A percentile compares a stretch with the other conserved stretches of the same genome.
Conservation (phyloP, 2,797 vertebrate genomes). For the Acridotheres tristis region DNA sequence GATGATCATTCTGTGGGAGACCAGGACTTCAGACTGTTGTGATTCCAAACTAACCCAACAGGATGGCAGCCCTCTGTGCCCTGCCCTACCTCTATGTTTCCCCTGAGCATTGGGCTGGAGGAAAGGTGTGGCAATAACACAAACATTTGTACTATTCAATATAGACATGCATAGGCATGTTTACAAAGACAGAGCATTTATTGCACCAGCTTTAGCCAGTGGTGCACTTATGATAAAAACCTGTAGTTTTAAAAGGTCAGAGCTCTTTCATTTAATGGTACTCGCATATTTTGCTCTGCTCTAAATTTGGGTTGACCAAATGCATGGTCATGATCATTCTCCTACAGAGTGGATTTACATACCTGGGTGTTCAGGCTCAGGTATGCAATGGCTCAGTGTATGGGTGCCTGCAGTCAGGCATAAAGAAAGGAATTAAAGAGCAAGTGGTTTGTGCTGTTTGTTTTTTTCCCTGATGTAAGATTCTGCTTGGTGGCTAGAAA, state of each 20-base stretch:
- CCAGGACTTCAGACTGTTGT: neutral
- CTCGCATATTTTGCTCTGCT: fast-evolving
- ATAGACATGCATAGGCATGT: too few relatives aligned
- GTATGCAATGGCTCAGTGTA: neutral
- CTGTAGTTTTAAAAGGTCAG: neutral
- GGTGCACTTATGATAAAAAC: neutral
- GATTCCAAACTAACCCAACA: neutral
- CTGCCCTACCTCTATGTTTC: neutral
- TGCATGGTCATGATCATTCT: neutral
- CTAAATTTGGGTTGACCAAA: neutral
- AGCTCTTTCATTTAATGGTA: neutral
- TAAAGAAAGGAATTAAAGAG: neutral
- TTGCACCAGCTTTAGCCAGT: neutral
- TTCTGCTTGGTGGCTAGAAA: neutral
- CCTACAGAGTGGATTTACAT: neutral
- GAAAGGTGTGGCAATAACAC: neutral
- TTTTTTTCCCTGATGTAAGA: neutral
- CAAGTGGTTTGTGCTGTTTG: fast-evolving
- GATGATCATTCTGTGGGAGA: neutral
- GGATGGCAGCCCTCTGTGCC: neutral
- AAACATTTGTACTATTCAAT: neutral
- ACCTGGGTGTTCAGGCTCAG: neutral
- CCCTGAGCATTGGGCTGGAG: neutral
- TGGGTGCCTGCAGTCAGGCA: neutral
- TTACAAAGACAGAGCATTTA: neutral